Evolutionary conservation across 1,140 invertebrate species (phyloP).

Genomic region (Pseudomyrmex dendroicus): DNA sequence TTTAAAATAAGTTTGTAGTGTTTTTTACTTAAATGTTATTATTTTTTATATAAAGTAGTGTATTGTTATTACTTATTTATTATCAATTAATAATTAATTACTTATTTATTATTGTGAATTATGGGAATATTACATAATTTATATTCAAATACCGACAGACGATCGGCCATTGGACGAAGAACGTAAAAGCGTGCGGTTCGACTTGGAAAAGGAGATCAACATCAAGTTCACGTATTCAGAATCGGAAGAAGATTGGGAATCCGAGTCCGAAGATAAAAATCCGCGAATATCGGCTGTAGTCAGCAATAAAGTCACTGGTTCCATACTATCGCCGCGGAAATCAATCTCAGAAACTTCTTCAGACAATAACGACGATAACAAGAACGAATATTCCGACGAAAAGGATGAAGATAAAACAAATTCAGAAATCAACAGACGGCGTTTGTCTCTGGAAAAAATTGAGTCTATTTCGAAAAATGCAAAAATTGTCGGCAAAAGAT

Average conservation of each 20-base stretch:
- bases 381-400: constrained; percentile 15
- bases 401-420: constrained; percentile 47
- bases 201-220: constrained; percentile 84
- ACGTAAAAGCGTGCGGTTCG: constrained; percentile 90
- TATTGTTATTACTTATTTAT: no score
- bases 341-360: constrained; percentile 22
- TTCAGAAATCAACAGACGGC: neutral
- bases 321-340: constrained; percentile 23
- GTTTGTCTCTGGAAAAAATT: constrained; percentile 38
- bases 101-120: neutral
- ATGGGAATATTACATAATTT: constrained; percentile 1
- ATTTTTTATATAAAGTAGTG: no score
- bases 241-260: constrained; percentile 86
- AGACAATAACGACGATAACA: constrained; percentile 52
- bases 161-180: constrained; percentile 87
- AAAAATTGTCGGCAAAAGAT: constrained; percentile 79
- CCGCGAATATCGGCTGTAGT: constrained; percentile 66
- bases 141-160: constrained; percentile 68
- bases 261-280: constrained; percentile 82
- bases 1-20: constrained; percentile 2
- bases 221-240: constrained; percentile 83
- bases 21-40: neutral
- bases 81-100: no score
- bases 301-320: constrained; percentile 38
- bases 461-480: constrained; percentile 64